These are phyloP conservation scores for Sapayoa aenigma DNA, from an alignment of 2,113 vertebrate species.

Conservation along the genomic window DNA sequence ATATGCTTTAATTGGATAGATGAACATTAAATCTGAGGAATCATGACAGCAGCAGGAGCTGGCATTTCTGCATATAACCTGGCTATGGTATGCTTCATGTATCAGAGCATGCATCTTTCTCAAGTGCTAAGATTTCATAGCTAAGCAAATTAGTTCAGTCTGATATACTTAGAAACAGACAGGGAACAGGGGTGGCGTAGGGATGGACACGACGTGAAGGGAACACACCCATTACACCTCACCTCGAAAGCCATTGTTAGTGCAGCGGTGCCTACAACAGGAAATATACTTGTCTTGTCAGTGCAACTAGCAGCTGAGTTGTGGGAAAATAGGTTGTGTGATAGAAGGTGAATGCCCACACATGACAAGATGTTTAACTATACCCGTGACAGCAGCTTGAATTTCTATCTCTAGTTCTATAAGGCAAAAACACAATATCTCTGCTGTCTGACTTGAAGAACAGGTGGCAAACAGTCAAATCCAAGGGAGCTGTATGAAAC, in stretches of 20 bases:
- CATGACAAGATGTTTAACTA: not conserved
- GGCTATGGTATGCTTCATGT: not conserved
- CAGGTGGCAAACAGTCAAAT: not conserved
- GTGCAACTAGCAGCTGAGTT: not conserved
- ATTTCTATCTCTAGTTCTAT: not conserved
- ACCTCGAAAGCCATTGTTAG: not conserved
- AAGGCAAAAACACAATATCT: not conserved
- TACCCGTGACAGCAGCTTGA: not conserved
- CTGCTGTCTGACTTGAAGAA: not conserved
- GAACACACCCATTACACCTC: not conserved
- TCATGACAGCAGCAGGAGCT: not conserved
- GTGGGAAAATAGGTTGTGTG: not conserved
- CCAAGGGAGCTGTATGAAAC: not conserved
- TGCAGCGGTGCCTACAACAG: not conserved
- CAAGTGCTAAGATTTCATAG: not conserved
- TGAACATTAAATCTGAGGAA: not conserved
- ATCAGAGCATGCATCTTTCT: rapidly evolving
- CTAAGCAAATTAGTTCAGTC: not conserved
- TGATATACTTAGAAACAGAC: not conserved
- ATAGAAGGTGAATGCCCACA: not conserved
- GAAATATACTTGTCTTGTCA: not conserved
- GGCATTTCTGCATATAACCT: not conserved
- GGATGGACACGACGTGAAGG: rapidly evolving
- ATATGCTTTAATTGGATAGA: not conserved
- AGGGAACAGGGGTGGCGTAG: not conserved